Percentiles rank a stretch among this genome's conserved stretches.
Conservation (phyloP, 2,797 vertebrate species). For the Poecile montanus region DNA sequence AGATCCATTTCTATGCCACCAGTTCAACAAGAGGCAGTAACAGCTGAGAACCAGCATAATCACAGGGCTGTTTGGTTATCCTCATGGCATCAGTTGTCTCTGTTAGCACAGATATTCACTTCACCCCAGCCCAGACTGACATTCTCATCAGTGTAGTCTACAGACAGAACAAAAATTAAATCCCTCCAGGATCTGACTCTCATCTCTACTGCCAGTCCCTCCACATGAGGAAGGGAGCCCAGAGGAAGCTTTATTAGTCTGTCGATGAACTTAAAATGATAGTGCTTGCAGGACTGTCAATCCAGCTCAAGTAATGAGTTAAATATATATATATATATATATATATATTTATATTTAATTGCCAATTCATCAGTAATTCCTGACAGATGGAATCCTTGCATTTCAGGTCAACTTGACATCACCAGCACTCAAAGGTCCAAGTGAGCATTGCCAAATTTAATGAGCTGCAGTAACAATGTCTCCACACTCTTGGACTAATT, state of each 20-base stretch:
- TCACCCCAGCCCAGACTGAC: neutral
- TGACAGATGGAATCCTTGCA: constrained; percentile 64
- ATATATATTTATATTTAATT: constrained; percentile 42
- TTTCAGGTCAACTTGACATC: constrained; percentile 58
- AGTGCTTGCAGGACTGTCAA: constrained; percentile 38
- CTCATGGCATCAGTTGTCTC: neutral
- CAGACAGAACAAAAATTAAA: constrained; percentile 39
- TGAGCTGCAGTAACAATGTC: constrained; percentile 49
- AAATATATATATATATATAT: constrained; percentile 8
- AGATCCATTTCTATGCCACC: neutral
- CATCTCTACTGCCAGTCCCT: neutral
- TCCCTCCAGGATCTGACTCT: constrained; percentile 21
- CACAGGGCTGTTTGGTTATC: neutral
- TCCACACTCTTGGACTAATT: constrained; percentile 60
- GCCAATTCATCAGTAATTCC: constrained; percentile 40
- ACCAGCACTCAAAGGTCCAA: constrained; percentile 58
- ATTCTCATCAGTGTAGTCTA: neutral
- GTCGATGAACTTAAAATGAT: constrained; percentile 44
- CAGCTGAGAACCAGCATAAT: neutral
- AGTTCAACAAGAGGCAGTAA: neutral
- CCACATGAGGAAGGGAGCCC: neutral
- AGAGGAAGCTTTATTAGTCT: constrained; percentile 29
- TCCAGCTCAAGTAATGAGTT: constrained; percentile 54
- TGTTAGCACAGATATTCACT: neutral
- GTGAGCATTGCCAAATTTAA: constrained; percentile 66